Evolutionary conservation across 2,113 vertebrate genomes (phyloP), one percentile per base, ranked within the genome.

Genomic region (Trogon melanurus): DNA sequence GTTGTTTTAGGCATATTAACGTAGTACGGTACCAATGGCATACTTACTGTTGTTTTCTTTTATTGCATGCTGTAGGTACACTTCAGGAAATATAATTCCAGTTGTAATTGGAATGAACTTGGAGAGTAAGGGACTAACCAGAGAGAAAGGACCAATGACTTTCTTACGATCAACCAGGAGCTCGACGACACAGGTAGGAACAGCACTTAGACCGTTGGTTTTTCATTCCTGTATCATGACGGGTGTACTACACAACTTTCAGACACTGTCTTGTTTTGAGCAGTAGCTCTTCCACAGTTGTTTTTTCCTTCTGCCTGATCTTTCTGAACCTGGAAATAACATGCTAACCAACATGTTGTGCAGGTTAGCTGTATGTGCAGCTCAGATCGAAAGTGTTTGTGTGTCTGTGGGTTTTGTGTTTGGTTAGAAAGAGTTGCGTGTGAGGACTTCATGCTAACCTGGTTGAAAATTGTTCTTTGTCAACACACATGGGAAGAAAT

Each of bases 141-240:
- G 48, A 45, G 38, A 74, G 18, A 34, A 88, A 32, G 44, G 61
- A 74, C 9, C 2, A 5, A 4, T 48, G 44, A 17, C 57, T 50
- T 65, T 21, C 14, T 9, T 9, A 2, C 44, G 22, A 51, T 15
- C 22, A 34, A 14, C 22, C 66, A 56, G 44, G 2, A 2, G 7
- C 50, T n/a, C 0, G 0, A 13, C 2, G 8, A 0, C 53, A 34
- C n/a, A 67, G 56, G 57, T 15, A 58, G 67, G 60, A 70, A 45
- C 58, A 78, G 10, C 18, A 6, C 11, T 53, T 9, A 25, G 20
- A 47, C 8, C 14, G 3, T 62, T 10, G 34, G 22, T 38, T 87
- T 58, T 58, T 11, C 5, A 5, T 7, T 54, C 48, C 56, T 67
- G 12, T 18, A 3, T 44, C 47, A 32, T 44, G 65, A 11, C 9